Evolutionary conservation across 2,113 vertebrate species (phyloP).

Genomic region (Grantiella picta): DNA sequence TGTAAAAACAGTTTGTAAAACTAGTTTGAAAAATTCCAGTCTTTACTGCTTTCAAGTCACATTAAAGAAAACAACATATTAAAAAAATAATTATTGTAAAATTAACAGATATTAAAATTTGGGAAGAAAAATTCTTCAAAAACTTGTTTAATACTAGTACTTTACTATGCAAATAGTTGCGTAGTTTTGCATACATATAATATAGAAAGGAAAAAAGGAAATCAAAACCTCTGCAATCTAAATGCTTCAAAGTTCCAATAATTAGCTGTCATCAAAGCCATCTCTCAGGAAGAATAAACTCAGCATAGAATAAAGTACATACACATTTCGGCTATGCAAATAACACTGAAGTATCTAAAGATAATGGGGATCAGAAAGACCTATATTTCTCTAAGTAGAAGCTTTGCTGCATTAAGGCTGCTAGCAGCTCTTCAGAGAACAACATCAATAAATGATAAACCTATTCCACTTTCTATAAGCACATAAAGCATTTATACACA

Average conservation of each 20-base stretch:
- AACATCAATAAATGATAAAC: not conserved
- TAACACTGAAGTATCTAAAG: not conserved
- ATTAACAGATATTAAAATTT: not conserved
- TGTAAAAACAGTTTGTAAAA: not conserved
- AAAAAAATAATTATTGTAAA: not conserved
- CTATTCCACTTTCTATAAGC: not conserved
- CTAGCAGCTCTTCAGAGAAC: not conserved
- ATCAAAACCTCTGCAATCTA: constrained; percentile 20
- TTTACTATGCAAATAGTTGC: not conserved
- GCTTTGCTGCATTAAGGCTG: not conserved
- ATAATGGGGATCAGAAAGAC: not conserved
- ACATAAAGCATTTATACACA: not conserved
- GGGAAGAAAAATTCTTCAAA: not conserved
- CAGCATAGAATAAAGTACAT: not conserved
- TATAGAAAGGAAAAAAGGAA: constrained; percentile 29
- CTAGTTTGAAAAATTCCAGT: not conserved
- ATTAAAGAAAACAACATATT: not conserved
- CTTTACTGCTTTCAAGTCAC: not conserved
- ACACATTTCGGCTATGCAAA: constrained; percentile 30
- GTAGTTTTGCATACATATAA: not conserved
- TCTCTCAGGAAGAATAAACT: constrained; percentile 35
- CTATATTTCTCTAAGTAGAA: not conserved
- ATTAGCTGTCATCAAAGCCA: constrained; percentile 61
- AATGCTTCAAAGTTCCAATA: constrained; percentile 59
- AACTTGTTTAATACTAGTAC: not conserved